These are phyloP conservation scores for Cephus pygmeus DNA, from an alignment of 2,888 invertebrate genomes.

Conservation along the genomic window DNA sequence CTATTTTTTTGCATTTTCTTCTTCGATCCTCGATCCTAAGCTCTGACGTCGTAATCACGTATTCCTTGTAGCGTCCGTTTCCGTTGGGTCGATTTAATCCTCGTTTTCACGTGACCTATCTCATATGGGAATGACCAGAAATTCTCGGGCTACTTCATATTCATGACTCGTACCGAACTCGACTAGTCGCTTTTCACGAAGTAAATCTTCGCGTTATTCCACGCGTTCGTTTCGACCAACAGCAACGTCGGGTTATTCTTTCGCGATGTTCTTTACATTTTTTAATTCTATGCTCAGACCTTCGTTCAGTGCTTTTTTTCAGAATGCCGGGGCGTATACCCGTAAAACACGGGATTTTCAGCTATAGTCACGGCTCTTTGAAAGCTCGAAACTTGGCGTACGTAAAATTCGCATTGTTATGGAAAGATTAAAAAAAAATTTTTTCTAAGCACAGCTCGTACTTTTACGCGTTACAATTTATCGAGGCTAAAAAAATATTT, in stretches of 20 bases:
- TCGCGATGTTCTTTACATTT: not conserved
- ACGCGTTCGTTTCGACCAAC: not conserved
- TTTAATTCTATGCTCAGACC: not conserved
- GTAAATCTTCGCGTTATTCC: not conserved
- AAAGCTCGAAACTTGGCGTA: not conserved
- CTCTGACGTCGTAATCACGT: not conserved
- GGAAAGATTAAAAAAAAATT: not conserved
- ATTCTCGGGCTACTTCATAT: not conserved
- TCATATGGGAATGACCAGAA: not conserved
- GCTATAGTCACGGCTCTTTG: not conserved
- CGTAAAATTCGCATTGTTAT: not conserved
- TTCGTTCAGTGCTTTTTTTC: not conserved
- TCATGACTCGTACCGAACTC: not conserved
- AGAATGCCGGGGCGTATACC: not conserved
- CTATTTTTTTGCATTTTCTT: not conserved
- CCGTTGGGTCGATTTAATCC: not conserved
- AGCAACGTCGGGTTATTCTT: not conserved
- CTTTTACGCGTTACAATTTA: not conserved
- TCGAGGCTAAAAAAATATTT: not conserved
- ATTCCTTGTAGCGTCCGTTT: not conserved
- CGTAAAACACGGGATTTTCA: no score
- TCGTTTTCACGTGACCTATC: not conserved
- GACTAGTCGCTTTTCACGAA: not conserved
- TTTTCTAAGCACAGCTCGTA: not conserved
- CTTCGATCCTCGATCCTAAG: not conserved